phyloP scores from a whole-genome alignment of 2,888 invertebrate genomes.

The Cheilosia soror region DNA sequence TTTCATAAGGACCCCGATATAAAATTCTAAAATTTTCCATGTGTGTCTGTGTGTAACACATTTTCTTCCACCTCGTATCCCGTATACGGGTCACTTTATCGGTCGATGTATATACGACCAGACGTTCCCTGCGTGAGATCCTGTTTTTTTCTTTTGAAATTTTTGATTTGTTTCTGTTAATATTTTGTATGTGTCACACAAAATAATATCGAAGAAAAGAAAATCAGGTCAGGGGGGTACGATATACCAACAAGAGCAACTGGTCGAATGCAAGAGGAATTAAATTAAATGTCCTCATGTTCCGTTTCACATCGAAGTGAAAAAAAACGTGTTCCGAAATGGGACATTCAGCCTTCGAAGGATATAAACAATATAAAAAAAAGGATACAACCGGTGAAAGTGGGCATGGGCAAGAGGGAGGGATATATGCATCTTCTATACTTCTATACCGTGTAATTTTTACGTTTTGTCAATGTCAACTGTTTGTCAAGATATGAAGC shows the following conservation, averaged over 20 bases:
- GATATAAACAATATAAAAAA: slow-evolving; percentile 37
- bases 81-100: slow-evolving; percentile 53
- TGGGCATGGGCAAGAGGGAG: slow-evolving; percentile 47
- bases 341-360: slow-evolving; percentile 46
- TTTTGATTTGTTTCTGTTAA: slow-evolving; percentile 72
- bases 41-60: background rate
- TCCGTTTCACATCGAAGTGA: slow-evolving; percentile 32
- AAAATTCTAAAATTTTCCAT: background rate
- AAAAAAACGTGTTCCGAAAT: slow-evolving; percentile 73
- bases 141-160: slow-evolving; percentile 53
- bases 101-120: slow-evolving; percentile 39
- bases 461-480: slow-evolving; percentile 73
- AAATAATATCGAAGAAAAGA: slow-evolving; percentile 2
- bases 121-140: slow-evolving; percentile 15
- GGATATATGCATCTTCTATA: slow-evolving; percentile 21
- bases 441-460: slow-evolving; percentile 54
- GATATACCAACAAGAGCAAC: slow-evolving; percentile 25
- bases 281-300: slow-evolving; percentile 33
- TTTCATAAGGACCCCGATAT: slow-evolving; percentile 30
- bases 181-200: slow-evolving; percentile 42
- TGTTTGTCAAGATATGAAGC: slow-evolving; percentile 69
- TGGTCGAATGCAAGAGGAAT: slow-evolving; percentile 33
- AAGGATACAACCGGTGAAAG: slow-evolving; percentile 50
- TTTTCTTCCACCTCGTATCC: slow-evolving; percentile 27
- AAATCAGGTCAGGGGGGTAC: slow-evolving; percentile 37